These are phyloP conservation scores for Drosophila melanocephala DNA, from an alignment of 2,888 invertebrate species.

Conservation along the genomic window DNA sequence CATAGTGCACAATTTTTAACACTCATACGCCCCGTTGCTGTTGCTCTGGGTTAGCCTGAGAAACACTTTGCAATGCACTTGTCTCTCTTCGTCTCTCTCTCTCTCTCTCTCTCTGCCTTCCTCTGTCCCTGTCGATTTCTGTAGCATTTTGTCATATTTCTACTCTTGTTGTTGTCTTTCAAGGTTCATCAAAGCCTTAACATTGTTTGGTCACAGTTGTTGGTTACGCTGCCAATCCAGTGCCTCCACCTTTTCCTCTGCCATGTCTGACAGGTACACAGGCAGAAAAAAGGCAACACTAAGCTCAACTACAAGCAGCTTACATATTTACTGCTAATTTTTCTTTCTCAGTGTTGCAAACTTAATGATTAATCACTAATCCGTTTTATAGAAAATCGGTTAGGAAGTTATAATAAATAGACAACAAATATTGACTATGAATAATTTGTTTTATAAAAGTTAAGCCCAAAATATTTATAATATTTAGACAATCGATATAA, in stretches of 20 bases:
- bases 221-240: slow-evolving; percentile 57
- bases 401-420: neutral
- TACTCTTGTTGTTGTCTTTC: slow-evolving; percentile 63
- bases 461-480: neutral
- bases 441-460: neutral
- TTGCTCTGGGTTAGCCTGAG: slow-evolving; percentile 31
- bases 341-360: neutral
- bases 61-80: slow-evolving; percentile 52
- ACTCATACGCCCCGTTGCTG: slow-evolving; percentile 73
- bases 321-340: neutral
- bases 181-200: slow-evolving; percentile 80
- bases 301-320: neutral
- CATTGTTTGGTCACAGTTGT: slow-evolving; percentile 79
- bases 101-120: slow-evolving; percentile 3
- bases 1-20: slow-evolving; percentile 77
- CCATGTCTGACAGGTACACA: neutral
- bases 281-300: neutral
- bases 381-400: neutral
- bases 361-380: neutral
- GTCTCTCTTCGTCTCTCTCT: neutral
- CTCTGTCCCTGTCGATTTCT: neutral
- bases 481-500: neutral
- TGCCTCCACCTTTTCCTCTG: neutral
- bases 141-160: slow-evolving; percentile 72
- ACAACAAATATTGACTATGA: neutral